phyloP scores from a whole-genome alignment of 2,888 invertebrate genomes.

The Cheilosia grossa region DNA sequence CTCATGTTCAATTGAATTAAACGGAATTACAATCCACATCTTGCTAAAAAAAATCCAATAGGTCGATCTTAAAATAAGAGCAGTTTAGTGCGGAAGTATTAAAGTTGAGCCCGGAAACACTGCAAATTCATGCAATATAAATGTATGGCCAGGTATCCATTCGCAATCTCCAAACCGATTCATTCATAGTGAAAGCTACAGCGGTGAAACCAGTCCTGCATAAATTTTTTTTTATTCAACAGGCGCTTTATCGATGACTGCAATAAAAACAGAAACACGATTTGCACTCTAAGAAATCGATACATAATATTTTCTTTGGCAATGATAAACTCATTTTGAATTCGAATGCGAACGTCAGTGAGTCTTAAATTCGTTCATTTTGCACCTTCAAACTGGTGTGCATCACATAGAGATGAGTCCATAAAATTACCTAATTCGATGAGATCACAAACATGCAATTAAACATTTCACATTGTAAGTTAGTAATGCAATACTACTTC shows the following conservation, averaged over 20 bases:
- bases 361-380: slow-evolving; percentile 4
- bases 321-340: neutral
- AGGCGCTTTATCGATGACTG: slow-evolving; percentile 5
- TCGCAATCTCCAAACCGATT: neutral
- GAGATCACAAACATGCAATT: slow-evolving; percentile 30
- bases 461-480: slow-evolving; percentile 35
- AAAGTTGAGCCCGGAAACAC: slow-evolving; percentile 35
- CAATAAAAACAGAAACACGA: neutral
- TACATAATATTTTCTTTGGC: neutral
- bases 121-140: neutral
- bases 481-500: slow-evolving; percentile 36
- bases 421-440: slow-evolving; percentile 37
- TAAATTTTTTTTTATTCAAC: slow-evolving; percentile 4
- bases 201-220: slow-evolving; percentile 43
- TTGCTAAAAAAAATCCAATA: neutral
- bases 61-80: neutral
- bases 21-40: neutral
- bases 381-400: slow-evolving; percentile 5
- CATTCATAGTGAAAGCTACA: slow-evolving; percentile 27
- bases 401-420: slow-evolving; percentile 4
- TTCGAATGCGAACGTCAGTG: neutral
- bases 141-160: slow-evolving; percentile 5
- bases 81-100: slow-evolving; percentile 22
- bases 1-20: no score
- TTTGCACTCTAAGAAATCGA: neutral